Evolutionary conservation across 2,113 vertebrate genomes (phyloP), one percentile per base, ranked within the genome.

Genomic region (Atractosteus spatula): DNA sequence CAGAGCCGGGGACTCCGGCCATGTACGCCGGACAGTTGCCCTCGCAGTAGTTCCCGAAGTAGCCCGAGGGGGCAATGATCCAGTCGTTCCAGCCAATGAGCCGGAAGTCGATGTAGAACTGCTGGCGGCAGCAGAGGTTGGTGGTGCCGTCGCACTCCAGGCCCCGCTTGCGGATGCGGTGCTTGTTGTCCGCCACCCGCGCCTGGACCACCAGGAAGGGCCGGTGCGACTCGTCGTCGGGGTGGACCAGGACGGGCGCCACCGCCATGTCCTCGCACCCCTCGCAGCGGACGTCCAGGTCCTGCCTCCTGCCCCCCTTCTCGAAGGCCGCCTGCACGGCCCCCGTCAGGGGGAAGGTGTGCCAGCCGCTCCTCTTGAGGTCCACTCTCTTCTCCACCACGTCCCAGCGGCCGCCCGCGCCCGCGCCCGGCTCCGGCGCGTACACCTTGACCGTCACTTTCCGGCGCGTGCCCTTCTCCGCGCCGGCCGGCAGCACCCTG

Each of bases 51-150:
- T 99, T 99, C 78, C 98, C 98, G 10, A 94, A 98, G 86, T 99
- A 99, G 82, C 98, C 98, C 1, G 94, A 93, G 47, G 98, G 98
- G 3, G 98, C 98, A 51, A 99, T 99, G 95, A 99, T 99, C 98
- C 98, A 99, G 91, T 99, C 97, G 67, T 96, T 98, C 98, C 98
- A 99, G 84, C 96, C 96, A 54, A 99, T 99, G 73, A 97, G 94
- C 78, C 96, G 94, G 89, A 99, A 99, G 92, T 99, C 98, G 71
- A 99, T 99, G 92, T 96, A 99, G 89, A 99, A 98, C 92, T 98
- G 96, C 88, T 99, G 97, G 79, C 98, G 91, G 88, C 98, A 99
- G 90, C 98, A 99, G 65, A 99, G 92, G 83, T 94, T 96, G 72
- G 94, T 97, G 80, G 87, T 93, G 76, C 98, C 98, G 51, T 99